Conservation (phyloP, 2,797 vertebrate genomes). For the Florisuga fusca region DNA sequence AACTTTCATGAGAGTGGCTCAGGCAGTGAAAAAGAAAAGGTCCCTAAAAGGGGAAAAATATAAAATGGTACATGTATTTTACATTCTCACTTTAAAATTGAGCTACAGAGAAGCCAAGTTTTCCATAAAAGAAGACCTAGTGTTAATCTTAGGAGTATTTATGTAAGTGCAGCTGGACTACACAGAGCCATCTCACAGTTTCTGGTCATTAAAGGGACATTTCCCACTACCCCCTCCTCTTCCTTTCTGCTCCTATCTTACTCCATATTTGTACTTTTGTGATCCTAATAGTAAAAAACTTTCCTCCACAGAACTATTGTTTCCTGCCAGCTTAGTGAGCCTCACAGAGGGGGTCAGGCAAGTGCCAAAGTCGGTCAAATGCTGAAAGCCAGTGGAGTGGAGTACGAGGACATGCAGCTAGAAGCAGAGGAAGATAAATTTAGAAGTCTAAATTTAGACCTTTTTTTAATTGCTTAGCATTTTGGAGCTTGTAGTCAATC, state of each 20-base stretch:
- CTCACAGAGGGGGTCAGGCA: background rate
- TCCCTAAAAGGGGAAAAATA: background rate
- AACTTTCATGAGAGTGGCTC: background rate
- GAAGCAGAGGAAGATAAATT: slow-evolving; percentile 6
- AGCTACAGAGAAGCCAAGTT: background rate
- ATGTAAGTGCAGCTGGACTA: background rate
- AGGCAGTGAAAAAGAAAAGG: background rate
- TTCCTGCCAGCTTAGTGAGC: background rate
- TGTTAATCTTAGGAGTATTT: background rate
- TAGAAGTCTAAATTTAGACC: slow-evolving; percentile 54
- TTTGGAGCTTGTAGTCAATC: background rate
- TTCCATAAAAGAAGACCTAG: background rate
- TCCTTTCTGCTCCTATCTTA: background rate
- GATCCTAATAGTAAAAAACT: background rate
- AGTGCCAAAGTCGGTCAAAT: background rate
- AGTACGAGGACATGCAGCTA: background rate
- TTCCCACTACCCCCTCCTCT: background rate
- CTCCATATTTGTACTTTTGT: background rate
- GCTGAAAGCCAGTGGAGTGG: background rate
- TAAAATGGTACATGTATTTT: background rate
- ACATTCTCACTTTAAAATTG: background rate
- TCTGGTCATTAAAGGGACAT: background rate
- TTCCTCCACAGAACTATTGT: background rate
- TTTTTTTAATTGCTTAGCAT: background rate
- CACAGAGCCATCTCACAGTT: background rate